Conservation (phyloP, 2,113 vertebrate species). For the Leuciscus idus region DNA sequence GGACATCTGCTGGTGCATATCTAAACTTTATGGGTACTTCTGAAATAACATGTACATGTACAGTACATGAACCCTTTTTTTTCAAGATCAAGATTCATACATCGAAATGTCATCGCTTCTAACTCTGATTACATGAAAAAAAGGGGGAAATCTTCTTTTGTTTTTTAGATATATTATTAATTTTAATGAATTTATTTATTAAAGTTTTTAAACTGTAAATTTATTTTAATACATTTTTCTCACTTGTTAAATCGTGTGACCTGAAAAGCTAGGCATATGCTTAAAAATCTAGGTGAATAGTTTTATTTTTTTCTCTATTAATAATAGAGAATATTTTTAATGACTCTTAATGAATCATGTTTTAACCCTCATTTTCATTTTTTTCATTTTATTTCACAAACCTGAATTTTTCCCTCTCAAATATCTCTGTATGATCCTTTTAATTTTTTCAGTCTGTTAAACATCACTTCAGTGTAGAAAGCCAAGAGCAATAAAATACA, state of each 20-base stretch:
- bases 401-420: not conserved
- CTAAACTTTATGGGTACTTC: not conserved
- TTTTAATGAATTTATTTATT: not conserved
- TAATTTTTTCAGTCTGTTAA: not conserved
- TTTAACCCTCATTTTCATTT: not conserved
- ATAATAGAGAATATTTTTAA: not conserved
- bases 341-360: not conserved
- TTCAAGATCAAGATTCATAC: not conserved
- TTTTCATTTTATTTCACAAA: not conserved
- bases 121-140: too few species aligned
- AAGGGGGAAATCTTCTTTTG: too few species aligned
- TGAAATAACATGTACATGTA: not conserved
- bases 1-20: slow-evolving; percentile 52
- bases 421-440: not conserved
- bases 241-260: not conserved
- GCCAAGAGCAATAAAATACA: not conserved
- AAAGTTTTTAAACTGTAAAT: too few species aligned
- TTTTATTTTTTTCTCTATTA: too few species aligned
- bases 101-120: not conserved
- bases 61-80: not conserved
- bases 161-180: not conserved
- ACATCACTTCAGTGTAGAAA: not conserved
- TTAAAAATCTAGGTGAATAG: not conserved
- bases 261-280: not conserved
- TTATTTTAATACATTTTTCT: not conserved